Conservation (phyloP, 2,888 invertebrate species). For the Lepidocyrtoides sp. region DNA sequence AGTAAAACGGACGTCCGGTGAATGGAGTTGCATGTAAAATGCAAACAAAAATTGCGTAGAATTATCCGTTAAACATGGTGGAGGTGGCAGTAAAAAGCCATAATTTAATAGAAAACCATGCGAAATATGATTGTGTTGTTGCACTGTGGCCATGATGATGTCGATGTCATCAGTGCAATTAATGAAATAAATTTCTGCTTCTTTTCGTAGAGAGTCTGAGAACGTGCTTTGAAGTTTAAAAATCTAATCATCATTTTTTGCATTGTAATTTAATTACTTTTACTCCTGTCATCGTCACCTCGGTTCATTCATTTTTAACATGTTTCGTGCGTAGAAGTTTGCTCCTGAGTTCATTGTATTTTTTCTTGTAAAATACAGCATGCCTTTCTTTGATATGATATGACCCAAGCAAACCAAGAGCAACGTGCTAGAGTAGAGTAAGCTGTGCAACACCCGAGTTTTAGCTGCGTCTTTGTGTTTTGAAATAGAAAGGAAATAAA, state of each 20-base stretch:
- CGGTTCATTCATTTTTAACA: slow-evolving; percentile 1
- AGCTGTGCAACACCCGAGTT: slow-evolving; percentile 30
- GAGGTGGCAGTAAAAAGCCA: not conserved
- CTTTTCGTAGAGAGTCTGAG: slow-evolving; percentile 18
- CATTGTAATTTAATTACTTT: slow-evolving; percentile 54
- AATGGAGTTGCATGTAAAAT: slow-evolving; percentile 64
- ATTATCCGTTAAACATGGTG: slow-evolving; percentile 8
- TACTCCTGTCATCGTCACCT: slow-evolving; percentile 21
- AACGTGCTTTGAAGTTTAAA: slow-evolving; percentile 60
- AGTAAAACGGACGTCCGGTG: slow-evolving; percentile 68
- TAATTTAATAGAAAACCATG: slow-evolving; percentile 46
- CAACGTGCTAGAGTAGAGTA: no score
- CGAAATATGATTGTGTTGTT: not conserved
- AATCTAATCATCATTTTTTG: slow-evolving; percentile 14
- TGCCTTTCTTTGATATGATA: not conserved
- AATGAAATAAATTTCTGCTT: not conserved
- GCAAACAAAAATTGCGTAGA: slow-evolving; percentile 27
- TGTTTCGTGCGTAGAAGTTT: not conserved
- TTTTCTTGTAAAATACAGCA: no score
- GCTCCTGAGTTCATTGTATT: slow-evolving; percentile 36
- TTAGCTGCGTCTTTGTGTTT: slow-evolving; percentile 24
- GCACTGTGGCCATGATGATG: not conserved
- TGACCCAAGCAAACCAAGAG: not conserved
- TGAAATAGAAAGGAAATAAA: slow-evolving; percentile 46
- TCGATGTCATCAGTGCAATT: not conserved